These are phyloP conservation scores for Pinctada fucata DNA, from an alignment of 2,888 invertebrate genomes.

Conservation along the genomic window DNA sequence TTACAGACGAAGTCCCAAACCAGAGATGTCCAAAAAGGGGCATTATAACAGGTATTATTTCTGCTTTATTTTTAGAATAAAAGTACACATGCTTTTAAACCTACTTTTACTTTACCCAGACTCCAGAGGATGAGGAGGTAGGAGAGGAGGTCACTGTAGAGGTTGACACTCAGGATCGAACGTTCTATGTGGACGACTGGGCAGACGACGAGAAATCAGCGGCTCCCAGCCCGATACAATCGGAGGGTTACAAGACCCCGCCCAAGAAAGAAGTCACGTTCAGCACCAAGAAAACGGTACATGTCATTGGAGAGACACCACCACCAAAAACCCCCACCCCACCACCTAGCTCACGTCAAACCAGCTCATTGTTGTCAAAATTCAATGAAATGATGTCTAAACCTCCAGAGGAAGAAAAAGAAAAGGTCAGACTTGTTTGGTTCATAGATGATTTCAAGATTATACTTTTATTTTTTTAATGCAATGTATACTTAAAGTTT, in stretches of 20 bases:
- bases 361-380: slow-evolving; percentile 59
- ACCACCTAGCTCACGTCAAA: slow-evolving; percentile 18
- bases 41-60: too few relatives aligned
- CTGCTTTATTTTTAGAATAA: too few relatives aligned
- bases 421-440: neutral
- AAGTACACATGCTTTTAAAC: too few relatives aligned
- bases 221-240: slow-evolving; percentile 41
- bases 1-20: too few relatives aligned
- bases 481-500: too few relatives aligned
- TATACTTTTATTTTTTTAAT: too few relatives aligned
- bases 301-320: slow-evolving; percentile 35
- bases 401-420: slow-evolving; percentile 23
- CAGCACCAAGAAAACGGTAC: slow-evolving; percentile 33
- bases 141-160: slow-evolving; percentile 44
- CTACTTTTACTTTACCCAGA: neutral
- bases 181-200: slow-evolving; percentile 49
- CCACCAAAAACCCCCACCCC: slow-evolving; percentile 19
- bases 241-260: slow-evolving; percentile 40
- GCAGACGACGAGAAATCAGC: slow-evolving; percentile 55
- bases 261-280: slow-evolving; percentile 48
- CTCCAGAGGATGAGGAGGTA: slow-evolving; percentile 38
- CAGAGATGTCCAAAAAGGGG: too few relatives aligned
- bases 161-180: slow-evolving; percentile 44
- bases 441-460: neutral
- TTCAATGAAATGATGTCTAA: slow-evolving; percentile 63